Evolutionary conservation across 1,140 invertebrate genomes (phyloP), one percentile per base, ranked within the genome.

Genomic region (Teleopsis dalmanni): DNA sequence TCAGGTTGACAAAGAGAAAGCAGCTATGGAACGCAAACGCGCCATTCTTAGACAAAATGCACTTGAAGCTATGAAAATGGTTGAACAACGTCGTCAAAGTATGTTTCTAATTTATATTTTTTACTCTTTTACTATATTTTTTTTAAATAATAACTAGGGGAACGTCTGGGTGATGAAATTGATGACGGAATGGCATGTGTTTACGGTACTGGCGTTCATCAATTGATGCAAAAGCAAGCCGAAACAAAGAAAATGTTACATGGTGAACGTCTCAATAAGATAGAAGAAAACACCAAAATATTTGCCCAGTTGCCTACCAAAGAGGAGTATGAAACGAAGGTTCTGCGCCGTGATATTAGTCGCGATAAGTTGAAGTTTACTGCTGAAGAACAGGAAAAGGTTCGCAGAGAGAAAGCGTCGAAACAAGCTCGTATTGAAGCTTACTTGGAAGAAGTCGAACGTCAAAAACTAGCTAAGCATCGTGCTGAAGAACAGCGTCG

Each of bases 361-460:
- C 57, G 57, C 11, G 63, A 67, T 62, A 60, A 56, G 5, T 49
- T 57, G n/a, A 54, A 55, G 2, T 60, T 63, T 31, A 62, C 53
- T 14, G 65, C 60, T 8, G 57, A 67, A 34, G 62, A 65, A 50
- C 53, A 56, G 16, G 53, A 41, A 3, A 51, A 52, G 6, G 47
- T 54, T 2, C 41, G 52, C 6, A 40, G 43, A 1, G 43, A 46
- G 3, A 48, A 63, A 22, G 41, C 44, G 23, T 29, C 38, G 3
- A 68, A 56, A 27, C 22, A 46, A 10, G 38, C 51, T 2, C 60
- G 64, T 1, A 46, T 58, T 27, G 51, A 48, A 8, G 51, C 54
- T 4, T 62, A 67, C 26, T 38, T 34, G 4, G 31, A 31, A 21
- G 65, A 63, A 36, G 54, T 62, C 34, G 31, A 57, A 18, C 48